These are phyloP conservation scores for Phrynocephalus forsythii DNA, from an alignment of 2,797 vertebrate genomes.

Conservation along the genomic window DNA sequence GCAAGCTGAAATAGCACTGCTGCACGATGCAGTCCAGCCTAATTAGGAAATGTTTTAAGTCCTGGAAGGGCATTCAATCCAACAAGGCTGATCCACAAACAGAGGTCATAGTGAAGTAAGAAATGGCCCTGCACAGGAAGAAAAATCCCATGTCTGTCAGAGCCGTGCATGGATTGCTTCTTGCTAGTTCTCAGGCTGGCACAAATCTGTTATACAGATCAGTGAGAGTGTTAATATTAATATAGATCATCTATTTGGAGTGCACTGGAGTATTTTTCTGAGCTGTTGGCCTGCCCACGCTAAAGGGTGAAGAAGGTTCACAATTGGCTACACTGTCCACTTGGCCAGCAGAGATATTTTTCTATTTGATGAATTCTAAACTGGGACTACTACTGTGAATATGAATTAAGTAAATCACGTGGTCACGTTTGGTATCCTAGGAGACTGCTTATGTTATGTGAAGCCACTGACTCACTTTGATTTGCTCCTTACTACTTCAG, in stretches of 20 bases:
- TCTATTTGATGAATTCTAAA: slow-evolving; percentile 12
- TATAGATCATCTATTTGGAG: slow-evolving; percentile 5
- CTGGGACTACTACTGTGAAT: slow-evolving; percentile 33
- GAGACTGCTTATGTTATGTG: slow-evolving; percentile 55
- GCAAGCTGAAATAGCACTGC: slow-evolving; percentile 29
- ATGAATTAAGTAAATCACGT: slow-evolving; percentile 21
- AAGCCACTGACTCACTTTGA: slow-evolving; percentile 34
- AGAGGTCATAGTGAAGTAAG: slow-evolving; percentile 49
- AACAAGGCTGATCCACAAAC: not conserved
- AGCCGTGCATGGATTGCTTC: not conserved
- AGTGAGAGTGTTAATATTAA: not conserved
- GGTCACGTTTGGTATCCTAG: slow-evolving; percentile 39
- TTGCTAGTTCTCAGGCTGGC: slow-evolving; percentile 7
- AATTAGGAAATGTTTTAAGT: slow-evolving; percentile 47
- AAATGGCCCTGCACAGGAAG: slow-evolving; percentile 24
- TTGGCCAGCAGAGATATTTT: not conserved
- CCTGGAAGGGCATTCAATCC: slow-evolving; percentile 49
- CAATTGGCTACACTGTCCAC: not conserved
- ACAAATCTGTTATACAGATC: slow-evolving; percentile 2
- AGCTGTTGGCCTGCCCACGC: not conserved
- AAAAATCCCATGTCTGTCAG: slow-evolving; percentile 14
- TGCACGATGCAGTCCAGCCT: not conserved
- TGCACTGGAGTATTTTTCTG: not conserved
- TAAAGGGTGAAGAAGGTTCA: not conserved
- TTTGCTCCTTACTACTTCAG: not conserved